Evolutionary conservation across 2,888 invertebrate species (phyloP).

Genomic region (Drosophila tanythrix): DNA sequence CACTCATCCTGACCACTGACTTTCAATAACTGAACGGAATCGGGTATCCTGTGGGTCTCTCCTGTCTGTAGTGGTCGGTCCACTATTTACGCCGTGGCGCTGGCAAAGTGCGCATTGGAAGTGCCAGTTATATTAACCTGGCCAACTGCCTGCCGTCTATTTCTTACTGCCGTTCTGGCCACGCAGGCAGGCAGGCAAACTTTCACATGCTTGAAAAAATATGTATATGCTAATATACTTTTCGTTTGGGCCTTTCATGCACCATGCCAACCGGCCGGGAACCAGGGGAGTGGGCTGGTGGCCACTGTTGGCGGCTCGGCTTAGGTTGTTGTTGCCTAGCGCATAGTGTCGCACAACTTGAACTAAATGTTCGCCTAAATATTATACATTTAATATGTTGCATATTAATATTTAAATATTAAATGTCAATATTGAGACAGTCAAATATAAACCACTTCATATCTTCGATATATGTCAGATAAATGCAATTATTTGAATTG

Average conservation of each 20-base stretch:
- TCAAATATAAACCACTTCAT: background rate
- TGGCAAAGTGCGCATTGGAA: slow-evolving; percentile 45
- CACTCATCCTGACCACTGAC: slow-evolving; percentile 59
- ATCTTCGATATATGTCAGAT: background rate
- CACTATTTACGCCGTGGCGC: slow-evolving; percentile 26
- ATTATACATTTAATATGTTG: no score
- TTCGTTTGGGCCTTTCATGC: slow-evolving; percentile 81
- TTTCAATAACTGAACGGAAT: background rate
- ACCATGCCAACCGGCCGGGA: slow-evolving; percentile 80
- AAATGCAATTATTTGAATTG: background rate
- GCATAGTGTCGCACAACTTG: slow-evolving; percentile 24
- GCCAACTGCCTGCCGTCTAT: slow-evolving; percentile 18
- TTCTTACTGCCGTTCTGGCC: slow-evolving; percentile 9
- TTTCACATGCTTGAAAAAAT: slow-evolving; percentile 44
- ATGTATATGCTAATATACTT: slow-evolving; percentile 44
- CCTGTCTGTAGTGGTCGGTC: background rate
- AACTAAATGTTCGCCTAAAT: background rate
- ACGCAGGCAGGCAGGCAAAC: slow-evolving; percentile 10
- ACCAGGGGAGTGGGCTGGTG: background rate
- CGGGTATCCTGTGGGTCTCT: background rate
- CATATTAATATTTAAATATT: background rate
- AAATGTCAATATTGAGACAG: background rate
- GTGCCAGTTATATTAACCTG: slow-evolving; percentile 37
- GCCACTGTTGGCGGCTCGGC: slow-evolving; percentile 18
- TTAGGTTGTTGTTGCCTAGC: slow-evolving; percentile 24